Evolutionary conservation across 2,113 vertebrate species (phyloP).

Genomic region (Capra hircus): DNA sequence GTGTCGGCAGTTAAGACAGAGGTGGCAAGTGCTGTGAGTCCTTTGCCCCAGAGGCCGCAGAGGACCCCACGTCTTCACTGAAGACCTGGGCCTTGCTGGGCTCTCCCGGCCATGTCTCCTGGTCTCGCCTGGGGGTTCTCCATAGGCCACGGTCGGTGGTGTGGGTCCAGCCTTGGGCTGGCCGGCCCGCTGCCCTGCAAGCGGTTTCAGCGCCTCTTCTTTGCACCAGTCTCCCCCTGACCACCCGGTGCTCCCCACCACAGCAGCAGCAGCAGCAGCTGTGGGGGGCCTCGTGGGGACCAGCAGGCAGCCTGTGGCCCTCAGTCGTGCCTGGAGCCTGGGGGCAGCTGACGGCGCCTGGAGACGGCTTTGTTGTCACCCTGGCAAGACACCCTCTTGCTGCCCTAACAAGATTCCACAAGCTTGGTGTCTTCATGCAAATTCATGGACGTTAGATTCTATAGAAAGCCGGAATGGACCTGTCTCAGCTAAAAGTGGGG

Average conservation of each 20-base stretch:
- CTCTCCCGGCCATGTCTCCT: neutral
- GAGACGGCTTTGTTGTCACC: neutral
- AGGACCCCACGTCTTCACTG: rapidly evolving
- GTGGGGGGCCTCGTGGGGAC: rapidly evolving
- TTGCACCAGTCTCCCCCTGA: neutral
- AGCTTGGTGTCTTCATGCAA: neutral
- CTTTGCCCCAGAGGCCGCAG: neutral
- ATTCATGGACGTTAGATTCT: rapidly evolving
- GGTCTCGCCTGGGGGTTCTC: neutral
- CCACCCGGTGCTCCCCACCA: no score
- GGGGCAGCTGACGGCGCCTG: neutral
- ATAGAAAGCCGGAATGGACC: neutral
- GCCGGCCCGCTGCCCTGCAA: neutral
- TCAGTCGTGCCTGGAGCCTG: rapidly evolving
- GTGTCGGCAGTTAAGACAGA: no score
- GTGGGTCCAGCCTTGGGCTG: neutral
- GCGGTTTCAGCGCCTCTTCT: neutral
- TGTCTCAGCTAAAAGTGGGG: rapidly evolving
- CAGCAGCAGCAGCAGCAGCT: neutral
- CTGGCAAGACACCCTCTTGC: neutral
- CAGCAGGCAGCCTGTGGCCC: neutral
- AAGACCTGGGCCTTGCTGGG: neutral
- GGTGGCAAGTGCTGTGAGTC: neutral
- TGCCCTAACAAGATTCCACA: neutral
- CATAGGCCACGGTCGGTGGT: neutral